Evolutionary conservation across 2,113 vertebrate genomes (phyloP), one percentile per base, ranked within the genome.

Genomic region (Elephas maximus): DNA sequence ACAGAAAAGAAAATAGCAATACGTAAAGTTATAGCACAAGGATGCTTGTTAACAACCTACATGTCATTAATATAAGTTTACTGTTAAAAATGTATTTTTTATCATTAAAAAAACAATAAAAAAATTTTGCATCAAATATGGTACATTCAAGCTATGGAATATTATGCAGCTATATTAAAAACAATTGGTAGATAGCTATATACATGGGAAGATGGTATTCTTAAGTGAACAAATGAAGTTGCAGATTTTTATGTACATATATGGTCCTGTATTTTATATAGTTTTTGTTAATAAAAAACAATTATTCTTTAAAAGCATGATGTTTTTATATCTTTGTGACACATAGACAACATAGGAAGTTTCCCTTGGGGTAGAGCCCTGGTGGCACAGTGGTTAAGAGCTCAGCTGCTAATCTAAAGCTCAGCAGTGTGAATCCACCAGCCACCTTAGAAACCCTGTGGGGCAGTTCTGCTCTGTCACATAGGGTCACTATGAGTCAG

Each of bases 1-100:
- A 20, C 2, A 53, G 77, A 76, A 77, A 79, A 65, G 71, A 77
- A 77, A 88, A 73, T 84, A 63, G 8, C 51, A 89, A 1, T 78
- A 53, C 20, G 4, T 78, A 62, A 62, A n/a, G 33, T 23, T 63
- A 62, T n/a, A 63, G 23, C 8, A 63, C 6, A 67, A 23, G 26
- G 6, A 11, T 51, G 28, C 73, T n/a, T 85, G 0, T n/a, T 79
- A 53, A 79, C 71, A 37, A 76, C 28, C 9, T 82, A 1, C 44
- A 57, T 81, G 6, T 81, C 91, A 53, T 87, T 69, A 73, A 37
- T 79, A 11, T 78, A 81, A 85, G 12, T 83, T 83, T n/a, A 78
- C 86, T 91, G 9, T 89, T 89, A 57, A 57, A 57, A 57, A 69
- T n/a, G 2, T 84, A 77, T 87, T 76, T 76, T 91, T 93, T 88